Conservation (phyloP, 2,888 invertebrate species). For the Drosophila rellima region DNA sequence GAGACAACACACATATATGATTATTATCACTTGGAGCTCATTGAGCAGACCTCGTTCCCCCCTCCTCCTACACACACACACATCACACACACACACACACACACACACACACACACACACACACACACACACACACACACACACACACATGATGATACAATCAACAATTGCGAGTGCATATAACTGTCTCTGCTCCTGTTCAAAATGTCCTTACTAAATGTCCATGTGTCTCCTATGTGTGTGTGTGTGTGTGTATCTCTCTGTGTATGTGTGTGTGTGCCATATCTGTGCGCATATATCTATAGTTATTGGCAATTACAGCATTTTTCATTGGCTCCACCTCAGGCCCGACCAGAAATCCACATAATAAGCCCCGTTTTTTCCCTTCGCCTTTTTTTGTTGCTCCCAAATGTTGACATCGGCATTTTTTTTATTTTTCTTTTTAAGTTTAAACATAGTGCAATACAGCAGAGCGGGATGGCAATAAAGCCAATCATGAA, state of each 20-base stretch:
- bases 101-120: no score
- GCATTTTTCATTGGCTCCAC: conserved; percentile 26
- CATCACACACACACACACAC: no score
- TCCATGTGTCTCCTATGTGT: conserved; percentile 17
- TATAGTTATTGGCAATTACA: conserved; percentile 59
- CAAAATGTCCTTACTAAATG: conserved; percentile 28
- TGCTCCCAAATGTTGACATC: conserved; percentile 38
- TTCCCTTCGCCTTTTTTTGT: not conserved
- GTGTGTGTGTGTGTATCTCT: conserved; percentile 7
- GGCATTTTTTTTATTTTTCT: conserved; percentile 2
- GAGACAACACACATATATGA: no score
- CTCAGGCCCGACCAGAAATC: not conserved
- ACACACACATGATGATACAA: conserved; percentile 38
- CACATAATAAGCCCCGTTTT: conserved; percentile 21
- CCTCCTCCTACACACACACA: no score
- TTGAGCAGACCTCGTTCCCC: no score
- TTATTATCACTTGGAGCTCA: no score
- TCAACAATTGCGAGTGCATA: conserved; percentile 56
- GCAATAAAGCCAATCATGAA: not conserved
- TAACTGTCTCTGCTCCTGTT: conserved; percentile 46
- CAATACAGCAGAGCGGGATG: not conserved
- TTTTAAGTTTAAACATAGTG: no score
- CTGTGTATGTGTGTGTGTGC: conserved; percentile 4
- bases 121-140: no score
- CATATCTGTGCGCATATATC: conserved; percentile 42